Evolutionary conservation across 92 coral and sea anemone species (phyloP), one percentile per base, ranked within the genome.

Genomic region (Palythoa grandis): DNA sequence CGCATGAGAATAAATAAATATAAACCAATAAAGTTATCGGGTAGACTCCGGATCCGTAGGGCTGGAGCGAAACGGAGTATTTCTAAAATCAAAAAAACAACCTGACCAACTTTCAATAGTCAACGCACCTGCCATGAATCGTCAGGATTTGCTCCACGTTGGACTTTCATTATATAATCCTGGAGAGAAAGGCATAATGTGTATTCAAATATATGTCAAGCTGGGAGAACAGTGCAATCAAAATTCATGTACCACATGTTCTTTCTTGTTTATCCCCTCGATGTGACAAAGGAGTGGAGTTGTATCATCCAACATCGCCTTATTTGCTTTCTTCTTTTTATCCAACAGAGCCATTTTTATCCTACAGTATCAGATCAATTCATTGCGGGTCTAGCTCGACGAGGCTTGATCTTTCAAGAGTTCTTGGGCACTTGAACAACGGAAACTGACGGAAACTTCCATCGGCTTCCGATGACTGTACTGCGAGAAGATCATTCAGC

Each of bases 151-250:
- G 98, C 94, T 53, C 99, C 99, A 20, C 99, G 90, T 84, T 96
- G 99, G 38, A 96, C 97, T 72, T 91, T 96, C 80, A 96, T 95
- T 40, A 93, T 91, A 68, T 96, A 96, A 76, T 96, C 99, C 99
- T 96, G 68, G 67, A 16, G 61, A 82, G 37, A 66, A 71, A 85
- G 57, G 3, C 50, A 43, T 43, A 43, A 43, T 43, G 50, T 8
- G 50, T 43, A 43, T 43, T 79, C 22, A 85, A 52, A 87, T 14
- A 19, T 29, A 61, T 63, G n/a, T 5, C 43, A 60, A 19, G 29
- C 25, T 20, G 23, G 72, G 72, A 17, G 47, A 2, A 52, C 6
- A 82, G 16, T 61, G 35, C 43, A 65, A 61, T 25, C 24, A 71
- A 25, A 24, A 61, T 9, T 52, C 52, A 52, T 95, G 83, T 90